These are phyloP conservation scores for Muschampia plurimacula DNA, from an alignment of 2,888 invertebrate genomes.

Conservation along the genomic window DNA sequence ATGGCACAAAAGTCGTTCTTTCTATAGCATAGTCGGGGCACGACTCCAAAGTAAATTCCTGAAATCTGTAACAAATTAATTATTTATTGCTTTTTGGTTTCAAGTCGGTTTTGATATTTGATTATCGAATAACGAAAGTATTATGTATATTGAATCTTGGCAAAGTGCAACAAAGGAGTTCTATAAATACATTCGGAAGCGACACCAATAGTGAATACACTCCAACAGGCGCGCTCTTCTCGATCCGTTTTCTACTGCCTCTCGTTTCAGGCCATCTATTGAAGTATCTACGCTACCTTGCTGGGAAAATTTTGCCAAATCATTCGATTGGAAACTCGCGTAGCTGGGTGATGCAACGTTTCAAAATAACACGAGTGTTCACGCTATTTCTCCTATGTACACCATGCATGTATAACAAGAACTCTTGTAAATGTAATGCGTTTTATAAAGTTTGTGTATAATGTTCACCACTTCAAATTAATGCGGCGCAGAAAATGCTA, in stretches of 20 bases:
- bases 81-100: too few species aligned
- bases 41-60: too few species aligned
- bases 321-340: conserved; percentile 63
- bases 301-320: conserved; percentile 64
- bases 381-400: background rate
- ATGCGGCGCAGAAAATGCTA: background rate
- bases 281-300: conserved; percentile 57
- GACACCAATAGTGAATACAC: conserved; percentile 70
- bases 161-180: conserved; percentile 49
- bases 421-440: too few species aligned
- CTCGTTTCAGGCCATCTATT: conserved; percentile 60
- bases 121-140: too few species aligned
- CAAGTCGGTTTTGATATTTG: too few species aligned
- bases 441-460: background rate
- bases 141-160: conserved; percentile 37
- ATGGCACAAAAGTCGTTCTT: too few species aligned
- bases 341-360: conserved; percentile 51
- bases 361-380: conserved; percentile 10
- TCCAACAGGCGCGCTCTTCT: conserved; percentile 60
- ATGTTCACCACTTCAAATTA: background rate
- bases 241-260: conserved; percentile 65
- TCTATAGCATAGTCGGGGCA: too few species aligned
- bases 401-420: too few species aligned
- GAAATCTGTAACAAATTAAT: too few species aligned
- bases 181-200: conserved; percentile 56